Percentiles rank a stretch among this genome's conserved stretches.
phyloP scores from a whole-genome alignment of 2,888 invertebrate species.

The Trichopria drosophilae region DNA sequence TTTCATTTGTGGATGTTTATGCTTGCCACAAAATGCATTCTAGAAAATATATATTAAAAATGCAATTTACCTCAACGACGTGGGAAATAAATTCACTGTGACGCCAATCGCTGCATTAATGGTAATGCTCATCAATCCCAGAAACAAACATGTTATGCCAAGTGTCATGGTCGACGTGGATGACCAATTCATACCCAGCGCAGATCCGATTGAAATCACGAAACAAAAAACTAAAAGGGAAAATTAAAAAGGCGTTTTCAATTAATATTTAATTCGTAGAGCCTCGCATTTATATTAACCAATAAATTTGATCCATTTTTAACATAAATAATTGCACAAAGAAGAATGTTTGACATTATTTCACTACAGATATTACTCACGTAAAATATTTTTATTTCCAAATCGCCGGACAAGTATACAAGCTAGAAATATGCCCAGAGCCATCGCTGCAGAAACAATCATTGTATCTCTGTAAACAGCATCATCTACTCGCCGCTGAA shows the following conservation, averaged over 20 bases:
- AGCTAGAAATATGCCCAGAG: constrained; percentile 34
- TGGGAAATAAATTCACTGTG: constrained; percentile 69
- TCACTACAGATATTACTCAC: constrained; percentile 35
- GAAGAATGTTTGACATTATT: not conserved
- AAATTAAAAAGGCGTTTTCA: not conserved
- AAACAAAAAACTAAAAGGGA: constrained; percentile 36
- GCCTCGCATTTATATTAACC: too few relatives aligned
- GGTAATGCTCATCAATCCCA: constrained; percentile 40
- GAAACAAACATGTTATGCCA: constrained; percentile 40
- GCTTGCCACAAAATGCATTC: not conserved
- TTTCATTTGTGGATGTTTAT: not conserved
- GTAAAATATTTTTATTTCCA: constrained; percentile 40
- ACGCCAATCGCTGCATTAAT: constrained; percentile 63
- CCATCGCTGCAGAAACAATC: constrained; percentile 33
- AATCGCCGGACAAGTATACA: constrained; percentile 35
- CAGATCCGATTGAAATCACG: constrained; percentile 35
- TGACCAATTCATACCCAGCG: constrained; percentile 46
- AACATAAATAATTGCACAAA: not conserved
- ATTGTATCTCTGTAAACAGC: constrained; percentile 43
- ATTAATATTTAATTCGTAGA: not conserved
- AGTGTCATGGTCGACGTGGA: constrained; percentile 38
- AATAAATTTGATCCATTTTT: too few relatives aligned
- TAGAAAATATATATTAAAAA: too few relatives aligned
- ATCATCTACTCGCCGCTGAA: constrained; percentile 23
- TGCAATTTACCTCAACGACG: constrained; percentile 67